Base-by-base conservation (phyloP, 1,140 invertebrate species). In the Hyles vespertilio region DNA sequence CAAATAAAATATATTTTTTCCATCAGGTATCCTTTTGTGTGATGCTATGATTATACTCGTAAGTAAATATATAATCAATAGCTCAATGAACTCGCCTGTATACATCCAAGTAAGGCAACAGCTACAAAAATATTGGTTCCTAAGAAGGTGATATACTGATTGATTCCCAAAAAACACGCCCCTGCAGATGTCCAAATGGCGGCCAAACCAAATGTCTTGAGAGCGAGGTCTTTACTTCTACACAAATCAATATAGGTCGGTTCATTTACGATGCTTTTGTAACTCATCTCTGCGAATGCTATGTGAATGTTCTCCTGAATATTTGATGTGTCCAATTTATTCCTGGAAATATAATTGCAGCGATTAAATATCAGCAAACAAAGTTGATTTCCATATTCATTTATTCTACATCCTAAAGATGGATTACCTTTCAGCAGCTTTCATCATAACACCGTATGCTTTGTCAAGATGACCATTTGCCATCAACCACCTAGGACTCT, bases 401-500 rank as follows among this genome's bases (percentile, higher is more conserved):
- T 45, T 45, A 8, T 45, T 47, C 9, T 50, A 9, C 5, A 8
- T 50, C 33, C 3, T 10, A 46, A 46, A 3, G 7, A 22, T 7
- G 22, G 50, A 5, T 36, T 49, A 82, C 79, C 70, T 58, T 59
- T 63, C 70, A 6, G 79, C 79, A 58, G 78, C 76, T 49, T 59
- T 65, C 9, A 65, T 69, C 53, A 83, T 60, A 3, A 75, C 33
- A 9, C 61, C 51, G n/a, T 74, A 53, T 5, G 73, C 72, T 61
- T 71, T 53, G 32, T 79, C 67, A 7, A 56, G 22, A 53, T 63
- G 66, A 5, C 73, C 71, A 47, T 72, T 69, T 12, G 71, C 61
- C 44, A 81, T 66, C 52, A 81, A 63, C 80, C 80, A 83, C 52
- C 78, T 69, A 2, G 78, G 78, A 33, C 78, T 69, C 58, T 83